Base-by-base conservation (phyloP, 2,888 invertebrate genomes). In the Stomorhina lunata region DNA sequence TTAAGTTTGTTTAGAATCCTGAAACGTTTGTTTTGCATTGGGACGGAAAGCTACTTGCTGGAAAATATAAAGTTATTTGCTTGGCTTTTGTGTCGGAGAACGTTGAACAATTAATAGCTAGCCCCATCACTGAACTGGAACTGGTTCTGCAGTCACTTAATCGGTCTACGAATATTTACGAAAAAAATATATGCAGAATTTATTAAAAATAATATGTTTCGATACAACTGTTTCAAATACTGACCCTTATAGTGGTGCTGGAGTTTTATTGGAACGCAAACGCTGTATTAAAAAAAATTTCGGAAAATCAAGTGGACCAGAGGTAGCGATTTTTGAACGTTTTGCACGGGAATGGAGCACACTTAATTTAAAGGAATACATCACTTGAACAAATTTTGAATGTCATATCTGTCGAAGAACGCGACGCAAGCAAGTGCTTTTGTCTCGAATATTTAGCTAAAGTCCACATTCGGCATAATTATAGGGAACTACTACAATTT, bases 201-300 rank as follows among this genome's bases (percentile, higher is more conserved):
- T 22, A 22, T 34, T 63, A 17, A 45, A 55, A 40, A 63, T 55
- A 32, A 43, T 72, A 37, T 72, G 72, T 37, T 72, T 72, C 48
- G 72, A 72, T 32, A 72, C 59, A 72, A 61, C 72, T 59, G 59
- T 59, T 59, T 15, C 72, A 29, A 72, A 72, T 34, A 72, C 61
- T 72, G 72, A 59, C 25, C 48, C 25, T 37, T 50, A 72, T 59
- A 72, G 37, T 72, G 72, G 59, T 22, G 72, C 61, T 17, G 48
- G 34, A 59, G 50, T 15, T 29, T 59, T 72, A 15, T 37, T 72
- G 59, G 48, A 72, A 34, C 45, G 32, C n/a, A 71, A 55, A 34
- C 25, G 45, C 55, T 55, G 69, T 71, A 32, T 71, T 71, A 59
- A 59, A 32, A 32, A 45, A 43, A 29, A 71, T 45, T 45, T 71